phyloP scores from a whole-genome alignment of 2,797 vertebrate genomes.

The Apodemus agrarius region DNA sequence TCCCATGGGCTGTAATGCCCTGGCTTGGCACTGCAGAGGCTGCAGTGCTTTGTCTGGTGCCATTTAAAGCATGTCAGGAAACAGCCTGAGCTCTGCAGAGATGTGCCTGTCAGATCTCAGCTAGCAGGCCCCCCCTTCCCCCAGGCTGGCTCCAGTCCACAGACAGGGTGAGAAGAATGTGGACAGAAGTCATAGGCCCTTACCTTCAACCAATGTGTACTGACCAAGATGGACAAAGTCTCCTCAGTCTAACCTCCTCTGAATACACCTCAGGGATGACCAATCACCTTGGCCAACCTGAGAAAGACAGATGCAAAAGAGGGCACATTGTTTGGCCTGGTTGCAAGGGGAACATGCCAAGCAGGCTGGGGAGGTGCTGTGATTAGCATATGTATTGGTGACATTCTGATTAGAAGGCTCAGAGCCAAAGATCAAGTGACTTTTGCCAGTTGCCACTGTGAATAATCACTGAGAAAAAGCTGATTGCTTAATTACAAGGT shows the following conservation, averaged over 20 bases:
- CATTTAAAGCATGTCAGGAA: conserved; percentile 31
- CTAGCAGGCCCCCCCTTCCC: neutral
- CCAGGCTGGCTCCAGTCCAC: neutral
- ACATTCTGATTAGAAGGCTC: conserved; percentile 56
- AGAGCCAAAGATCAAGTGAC: conserved; percentile 71
- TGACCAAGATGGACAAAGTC: neutral
- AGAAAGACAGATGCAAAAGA: neutral
- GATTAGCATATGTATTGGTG: conserved; percentile 3
- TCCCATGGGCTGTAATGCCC: neutral
- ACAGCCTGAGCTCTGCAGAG: neutral
- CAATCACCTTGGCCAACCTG: neutral
- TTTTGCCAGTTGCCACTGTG: conserved; percentile 59
- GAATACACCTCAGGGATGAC: neutral
- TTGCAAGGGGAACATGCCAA: neutral
- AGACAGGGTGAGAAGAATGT: rapidly evolving
- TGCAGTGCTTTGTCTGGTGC: conserved; percentile 3
- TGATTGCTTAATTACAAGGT: conserved; percentile 76
- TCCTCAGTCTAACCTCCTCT: neutral
- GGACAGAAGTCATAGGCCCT: rapidly evolving
- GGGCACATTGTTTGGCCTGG: neutral
- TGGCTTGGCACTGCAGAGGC: neutral
- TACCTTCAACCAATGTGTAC: rapidly evolving
- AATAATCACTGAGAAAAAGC: conserved; percentile 56
- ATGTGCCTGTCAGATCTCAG: rapidly evolving
- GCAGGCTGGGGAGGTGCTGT: neutral